Conservation (phyloP, 2,113 vertebrate genomes). For the Silurus meridionalis region DNA sequence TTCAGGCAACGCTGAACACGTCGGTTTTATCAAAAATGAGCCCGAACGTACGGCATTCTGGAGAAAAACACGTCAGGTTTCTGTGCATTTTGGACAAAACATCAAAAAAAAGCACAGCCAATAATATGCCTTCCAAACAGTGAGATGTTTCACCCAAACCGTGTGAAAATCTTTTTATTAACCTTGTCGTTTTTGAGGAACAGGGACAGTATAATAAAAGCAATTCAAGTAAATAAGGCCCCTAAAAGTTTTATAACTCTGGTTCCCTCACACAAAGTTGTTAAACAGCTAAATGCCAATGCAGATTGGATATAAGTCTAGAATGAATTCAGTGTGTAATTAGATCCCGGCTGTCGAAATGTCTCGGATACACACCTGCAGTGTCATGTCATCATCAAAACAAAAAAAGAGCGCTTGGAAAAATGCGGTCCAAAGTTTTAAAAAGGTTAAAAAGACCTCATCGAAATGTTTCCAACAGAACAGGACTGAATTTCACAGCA, state of each 20-base stretch:
- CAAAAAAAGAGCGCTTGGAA: background rate
- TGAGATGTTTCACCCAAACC: background rate
- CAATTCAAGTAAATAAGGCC: background rate
- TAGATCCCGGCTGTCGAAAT: background rate
- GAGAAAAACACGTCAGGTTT: background rate
- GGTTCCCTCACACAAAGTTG: background rate
- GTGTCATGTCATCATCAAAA: background rate
- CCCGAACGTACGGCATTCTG: background rate
- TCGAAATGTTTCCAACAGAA: background rate
- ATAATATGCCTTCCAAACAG: background rate
- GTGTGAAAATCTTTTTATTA: background rate
- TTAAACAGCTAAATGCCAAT: background rate
- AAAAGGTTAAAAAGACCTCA: background rate
- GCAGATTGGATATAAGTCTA: background rate
- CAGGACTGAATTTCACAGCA: background rate
- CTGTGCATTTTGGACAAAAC: background rate
- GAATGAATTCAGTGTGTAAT: background rate
- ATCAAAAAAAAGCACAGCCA: background rate
- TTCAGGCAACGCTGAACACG: background rate
- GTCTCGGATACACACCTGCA: background rate
- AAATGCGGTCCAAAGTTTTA: background rate
- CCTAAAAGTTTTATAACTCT: background rate
- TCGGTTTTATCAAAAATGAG: background rate
- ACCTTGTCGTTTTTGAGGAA: background rate
- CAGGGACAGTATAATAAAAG: background rate